Base-by-base conservation (phyloP, 1,140 invertebrate species). In the Conus ventricosus region DNA sequence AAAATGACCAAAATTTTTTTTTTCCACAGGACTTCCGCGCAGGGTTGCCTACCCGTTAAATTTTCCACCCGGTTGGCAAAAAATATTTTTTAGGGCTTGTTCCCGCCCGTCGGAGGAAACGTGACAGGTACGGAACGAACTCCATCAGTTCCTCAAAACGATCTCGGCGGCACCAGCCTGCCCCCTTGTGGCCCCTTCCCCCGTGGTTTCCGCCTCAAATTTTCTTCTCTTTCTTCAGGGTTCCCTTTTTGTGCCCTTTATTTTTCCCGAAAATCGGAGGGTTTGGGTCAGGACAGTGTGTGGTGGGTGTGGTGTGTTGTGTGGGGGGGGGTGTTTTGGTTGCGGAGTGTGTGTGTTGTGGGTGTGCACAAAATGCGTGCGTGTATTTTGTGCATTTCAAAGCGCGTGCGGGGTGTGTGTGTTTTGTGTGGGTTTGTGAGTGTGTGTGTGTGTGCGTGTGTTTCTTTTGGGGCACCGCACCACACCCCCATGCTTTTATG, bases 121-220 rank as follows among this genome's bases (percentile, higher is more conserved):
- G 95, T 91, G 97, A 96, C 95, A 99, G 97, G 94, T 99, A 97
- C 54, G 99, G 99, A 55, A 97, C 97, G 96, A 99, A 99, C 93
- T 97, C 96, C 55, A 99, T 92, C 5, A 99, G 96, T 95, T 99
- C 99, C 92, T 99, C 98, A 95, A 99, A 99, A 88, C 99, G 96
- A 95, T 99, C 98, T 93, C 98, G 96, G 95, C 91, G 99, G 99
- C 86, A 99, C 97, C 89, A 99, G 95, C 87, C 96, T 86, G 98
- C 98, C 91, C 99, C 95, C 91, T 93, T 94, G 91, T 94, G 94
- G 20, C 86, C 54, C 27, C 20, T 53, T n/a, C n/a, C 71, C 57
- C 0, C 23, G 27, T 17, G 0, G 5, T 10, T 15, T 5, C 5
- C 15, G 82, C 20, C 11, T 20, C 51, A 20, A 15, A 60, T 25